Conservation (phyloP, 1,140 invertebrate species). For the Cydia amplana region DNA sequence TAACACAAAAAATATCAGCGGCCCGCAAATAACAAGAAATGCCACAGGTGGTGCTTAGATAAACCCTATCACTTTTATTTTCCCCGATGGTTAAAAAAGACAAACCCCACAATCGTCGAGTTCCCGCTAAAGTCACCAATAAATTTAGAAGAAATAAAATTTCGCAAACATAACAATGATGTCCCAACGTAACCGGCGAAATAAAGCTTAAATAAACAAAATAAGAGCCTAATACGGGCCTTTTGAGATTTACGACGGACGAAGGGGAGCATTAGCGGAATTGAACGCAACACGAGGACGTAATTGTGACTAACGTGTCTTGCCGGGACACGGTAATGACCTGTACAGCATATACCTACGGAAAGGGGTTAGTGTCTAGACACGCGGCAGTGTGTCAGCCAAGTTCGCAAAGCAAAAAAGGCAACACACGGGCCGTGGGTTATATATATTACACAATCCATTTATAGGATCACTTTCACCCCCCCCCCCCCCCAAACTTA, state of each 20-base stretch:
- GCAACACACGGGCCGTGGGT: no score
- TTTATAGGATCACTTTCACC: no score
- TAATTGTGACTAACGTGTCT: neutral
- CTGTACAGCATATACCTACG: neutral
- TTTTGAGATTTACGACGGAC: constrained; percentile 29
- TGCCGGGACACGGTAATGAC: neutral
- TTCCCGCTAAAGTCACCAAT: neutral
- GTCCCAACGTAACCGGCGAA: constrained; percentile 1
- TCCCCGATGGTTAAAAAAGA: neutral
- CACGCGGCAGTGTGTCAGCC: no score
- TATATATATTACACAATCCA: no score
- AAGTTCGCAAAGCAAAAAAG: no score
- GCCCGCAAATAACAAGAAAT: neutral
- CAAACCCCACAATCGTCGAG: neutral
- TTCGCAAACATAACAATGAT: constrained; percentile 19
- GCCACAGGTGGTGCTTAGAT: neutral
- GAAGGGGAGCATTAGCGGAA: constrained; percentile 27
- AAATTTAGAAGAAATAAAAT: neutral
- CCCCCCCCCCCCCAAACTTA: no score
- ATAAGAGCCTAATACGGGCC: constrained; percentile 7
- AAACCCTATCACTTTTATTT: neutral
- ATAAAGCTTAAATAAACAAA: constrained; percentile 25
- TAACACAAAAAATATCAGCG: no score
- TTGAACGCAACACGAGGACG: constrained; percentile 18
- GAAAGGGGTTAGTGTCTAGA: neutral